Conservation (phyloP, 2,113 vertebrate species). For the Chaenocephalus aceratus region DNA sequence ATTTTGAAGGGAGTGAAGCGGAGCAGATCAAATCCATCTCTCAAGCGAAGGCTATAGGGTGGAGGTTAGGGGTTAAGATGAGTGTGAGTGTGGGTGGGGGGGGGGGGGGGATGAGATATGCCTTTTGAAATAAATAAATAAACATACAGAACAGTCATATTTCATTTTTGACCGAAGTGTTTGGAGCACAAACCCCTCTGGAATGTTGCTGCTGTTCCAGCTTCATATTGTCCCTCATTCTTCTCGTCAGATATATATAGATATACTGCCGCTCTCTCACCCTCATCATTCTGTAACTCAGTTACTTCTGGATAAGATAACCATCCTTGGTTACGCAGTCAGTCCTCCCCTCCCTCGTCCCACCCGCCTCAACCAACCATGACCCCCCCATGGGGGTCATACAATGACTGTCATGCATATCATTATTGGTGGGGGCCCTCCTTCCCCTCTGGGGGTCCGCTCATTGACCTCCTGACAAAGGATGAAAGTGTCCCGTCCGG, state of each 20-base stretch:
- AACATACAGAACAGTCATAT: slow-evolving; percentile 7
- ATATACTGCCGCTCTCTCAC: slow-evolving; percentile 4
- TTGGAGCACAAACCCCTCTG: not conserved
- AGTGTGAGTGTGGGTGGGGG: slow-evolving; percentile 31
- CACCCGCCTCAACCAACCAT: slow-evolving; percentile 80
- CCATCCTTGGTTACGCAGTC: slow-evolving; percentile 65
- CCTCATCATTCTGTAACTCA: slow-evolving; percentile 60
- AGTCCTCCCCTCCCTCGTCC: slow-evolving; percentile 48
- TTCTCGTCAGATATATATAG: not conserved
- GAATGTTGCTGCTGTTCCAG: not conserved
- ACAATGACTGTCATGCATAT: slow-evolving; percentile 89
- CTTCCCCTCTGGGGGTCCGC: slow-evolving; percentile 86
- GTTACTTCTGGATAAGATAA: slow-evolving; percentile 74
- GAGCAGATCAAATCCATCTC: slow-evolving; percentile 66
- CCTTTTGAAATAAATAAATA: not conserved
- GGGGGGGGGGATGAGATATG: not conserved
- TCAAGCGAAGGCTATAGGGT: slow-evolving; percentile 23
- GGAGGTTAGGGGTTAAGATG: slow-evolving; percentile 64
- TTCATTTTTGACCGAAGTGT: not conserved
- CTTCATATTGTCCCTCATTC: not conserved
- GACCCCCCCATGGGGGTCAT: slow-evolving; percentile 79
- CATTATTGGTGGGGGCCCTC: slow-evolving; percentile 90
- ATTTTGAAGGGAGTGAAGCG: slow-evolving; percentile 54
- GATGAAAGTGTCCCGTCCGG: slow-evolving; percentile 90
- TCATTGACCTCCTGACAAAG: slow-evolving; percentile 90